Evolutionary conservation across 2,888 invertebrate species (phyloP).

Genomic region (Ametastegia equiseti): DNA sequence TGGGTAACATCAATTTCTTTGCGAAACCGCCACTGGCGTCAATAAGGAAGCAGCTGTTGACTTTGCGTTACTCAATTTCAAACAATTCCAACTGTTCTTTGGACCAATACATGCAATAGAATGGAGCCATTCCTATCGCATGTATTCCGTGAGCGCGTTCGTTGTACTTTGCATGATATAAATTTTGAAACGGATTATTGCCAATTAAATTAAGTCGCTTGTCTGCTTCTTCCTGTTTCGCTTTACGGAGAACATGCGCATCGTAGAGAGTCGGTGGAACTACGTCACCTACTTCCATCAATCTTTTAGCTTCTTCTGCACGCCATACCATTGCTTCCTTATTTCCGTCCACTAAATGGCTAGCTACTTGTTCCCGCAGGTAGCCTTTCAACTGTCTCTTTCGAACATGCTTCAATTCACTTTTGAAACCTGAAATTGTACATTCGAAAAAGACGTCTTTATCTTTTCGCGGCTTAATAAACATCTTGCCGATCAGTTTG

Average conservation of each 20-base stretch:
- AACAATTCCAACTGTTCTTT: conserved; percentile 47
- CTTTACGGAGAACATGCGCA: conserved; percentile 49
- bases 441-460: conserved; percentile 30
- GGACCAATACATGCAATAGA: conserved; percentile 52
- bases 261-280: conserved; percentile 44
- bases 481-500: conserved; percentile 6
- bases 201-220: conserved; percentile 37
- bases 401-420: conserved; percentile 22
- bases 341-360: conserved; percentile 39
- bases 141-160: conserved; percentile 22
- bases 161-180: conserved; percentile 47
- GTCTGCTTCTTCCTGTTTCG: conserved; percentile 51
- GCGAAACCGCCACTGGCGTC: neutral
- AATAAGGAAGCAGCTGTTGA: conserved; percentile 32
- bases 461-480: conserved; percentile 8
- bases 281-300: conserved; percentile 49
- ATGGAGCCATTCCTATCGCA: conserved; percentile 48
- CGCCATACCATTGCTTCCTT: conserved; percentile 51
- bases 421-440: neutral
- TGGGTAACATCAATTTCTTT: neutral
- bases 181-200: conserved; percentile 44
- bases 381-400: conserved; percentile 36
- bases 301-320: conserved; percentile 43
- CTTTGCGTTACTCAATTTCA: conserved; percentile 43
- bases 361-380: conserved; percentile 46